phyloP scores from a whole-genome alignment of 2,797 vertebrate genomes.

The Chrosomus eos region DNA sequence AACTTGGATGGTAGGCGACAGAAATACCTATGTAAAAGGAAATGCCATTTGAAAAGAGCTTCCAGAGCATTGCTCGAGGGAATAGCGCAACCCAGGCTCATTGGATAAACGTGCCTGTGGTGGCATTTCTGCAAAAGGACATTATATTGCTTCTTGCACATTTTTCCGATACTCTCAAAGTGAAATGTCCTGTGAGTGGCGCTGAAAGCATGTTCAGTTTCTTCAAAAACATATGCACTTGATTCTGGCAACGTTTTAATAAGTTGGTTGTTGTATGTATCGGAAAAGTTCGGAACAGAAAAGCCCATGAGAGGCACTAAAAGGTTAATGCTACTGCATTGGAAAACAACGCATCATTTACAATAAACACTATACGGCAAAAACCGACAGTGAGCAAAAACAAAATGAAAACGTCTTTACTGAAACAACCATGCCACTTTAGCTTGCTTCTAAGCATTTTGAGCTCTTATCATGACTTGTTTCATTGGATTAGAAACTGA shows the following conservation, averaged over 20 bases:
- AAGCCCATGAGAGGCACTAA: not conserved
- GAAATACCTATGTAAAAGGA: constrained; percentile 34
- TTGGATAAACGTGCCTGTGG: not conserved
- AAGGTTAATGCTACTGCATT: not conserved
- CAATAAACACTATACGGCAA: not conserved
- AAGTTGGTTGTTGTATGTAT: not conserved
- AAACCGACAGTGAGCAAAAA: not conserved
- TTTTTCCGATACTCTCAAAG: not conserved
- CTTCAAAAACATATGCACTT: not conserved
- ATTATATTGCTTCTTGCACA: not conserved
- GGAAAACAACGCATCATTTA: not conserved
- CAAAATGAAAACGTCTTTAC: not conserved
- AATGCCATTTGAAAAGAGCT: constrained; percentile 40
- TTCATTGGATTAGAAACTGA: not conserved
- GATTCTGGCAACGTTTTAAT: not conserved
- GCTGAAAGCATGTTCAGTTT: not conserved
- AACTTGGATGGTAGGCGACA: constrained; percentile 41
- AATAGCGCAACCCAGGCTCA: not conserved
- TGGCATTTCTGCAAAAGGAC: not conserved
- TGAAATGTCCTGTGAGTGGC: not conserved
- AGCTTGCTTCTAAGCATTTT: too few relatives aligned
- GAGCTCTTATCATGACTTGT: not conserved
- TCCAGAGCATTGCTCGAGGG: constrained; percentile 2
- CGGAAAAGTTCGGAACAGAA: too few relatives aligned
- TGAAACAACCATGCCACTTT: too few relatives aligned